Conservation (phyloP, 2,888 invertebrate genomes). For the Thelaira solivaga region DNA sequence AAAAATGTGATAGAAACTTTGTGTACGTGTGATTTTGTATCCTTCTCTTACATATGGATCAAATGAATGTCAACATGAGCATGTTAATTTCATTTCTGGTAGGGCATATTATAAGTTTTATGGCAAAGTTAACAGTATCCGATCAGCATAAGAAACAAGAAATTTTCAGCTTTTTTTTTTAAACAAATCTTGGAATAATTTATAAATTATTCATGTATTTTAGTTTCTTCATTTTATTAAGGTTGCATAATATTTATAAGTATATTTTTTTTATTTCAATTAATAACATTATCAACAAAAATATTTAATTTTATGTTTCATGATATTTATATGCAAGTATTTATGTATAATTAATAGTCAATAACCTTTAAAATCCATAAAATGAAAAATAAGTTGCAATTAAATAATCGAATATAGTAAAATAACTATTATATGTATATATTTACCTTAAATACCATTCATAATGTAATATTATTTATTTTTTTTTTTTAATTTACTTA, state of each 20-base stretch:
- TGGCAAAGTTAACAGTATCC: not conserved
- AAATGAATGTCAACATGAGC: no score
- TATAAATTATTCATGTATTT: not conserved
- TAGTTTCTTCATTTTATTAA: constrained; percentile 25
- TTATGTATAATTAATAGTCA: constrained; percentile 50
- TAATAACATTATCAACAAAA: constrained; percentile 75
- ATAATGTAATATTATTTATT: constrained; percentile 42
- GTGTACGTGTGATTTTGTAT: no score
- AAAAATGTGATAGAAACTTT: no score
- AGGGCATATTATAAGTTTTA: not conserved
- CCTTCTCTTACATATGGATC: no score
- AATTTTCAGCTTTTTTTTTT: not conserved
- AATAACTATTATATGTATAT: constrained; percentile 53
- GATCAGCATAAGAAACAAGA: not conserved
- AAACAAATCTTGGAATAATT: not conserved
- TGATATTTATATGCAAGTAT: constrained; percentile 34
- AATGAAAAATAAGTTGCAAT: constrained; percentile 10
- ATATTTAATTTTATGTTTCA: constrained; percentile 57
- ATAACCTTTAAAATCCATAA: constrained; percentile 49
- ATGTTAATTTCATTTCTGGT: not conserved
- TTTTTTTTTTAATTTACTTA: constrained; percentile 24
- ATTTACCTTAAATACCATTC: constrained; percentile 53
- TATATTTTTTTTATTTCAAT: constrained; percentile 63
- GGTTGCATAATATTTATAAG: constrained; percentile 36
- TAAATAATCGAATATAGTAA: constrained; percentile 49